Conservation (phyloP, 2,888 invertebrate species). For the Tortrix viridana region DNA sequence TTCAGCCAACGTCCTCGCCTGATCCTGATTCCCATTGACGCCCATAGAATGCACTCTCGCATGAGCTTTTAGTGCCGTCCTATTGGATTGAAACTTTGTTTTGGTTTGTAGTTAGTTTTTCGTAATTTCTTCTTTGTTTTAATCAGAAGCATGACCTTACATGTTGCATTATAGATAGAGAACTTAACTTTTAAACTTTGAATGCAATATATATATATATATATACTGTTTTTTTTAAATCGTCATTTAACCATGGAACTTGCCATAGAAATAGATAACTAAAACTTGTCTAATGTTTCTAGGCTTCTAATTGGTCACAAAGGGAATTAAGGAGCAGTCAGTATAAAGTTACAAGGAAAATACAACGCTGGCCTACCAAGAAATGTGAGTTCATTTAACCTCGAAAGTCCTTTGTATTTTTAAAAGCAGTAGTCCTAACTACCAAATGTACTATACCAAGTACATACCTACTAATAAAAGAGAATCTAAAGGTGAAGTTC, state of each 20-base stretch:
- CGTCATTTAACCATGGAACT: neutral
- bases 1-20: conserved; percentile 57
- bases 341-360: conserved; percentile 79
- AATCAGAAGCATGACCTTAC: conserved; percentile 27
- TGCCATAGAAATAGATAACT: conserved; percentile 3
- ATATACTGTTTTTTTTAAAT: neutral
- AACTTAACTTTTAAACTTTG: neutral
- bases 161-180: neutral
- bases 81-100: conserved; percentile 11
- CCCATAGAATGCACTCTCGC: conserved; percentile 59
- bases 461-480: too few relatives aligned
- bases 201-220: neutral
- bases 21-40: conserved; percentile 56
- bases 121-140: conserved; percentile 13
- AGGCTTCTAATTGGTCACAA: conserved; percentile 74
- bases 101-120: conserved; percentile 11
- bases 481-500: too few relatives aligned
- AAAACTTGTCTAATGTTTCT: conserved; percentile 42
- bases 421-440: too few relatives aligned
- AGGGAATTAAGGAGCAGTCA: conserved; percentile 77
- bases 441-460: too few relatives aligned
- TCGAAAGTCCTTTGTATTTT: too few relatives aligned
- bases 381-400: conserved; percentile 68
- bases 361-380: conserved; percentile 76
- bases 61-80: conserved; percentile 56